Evolutionary conservation across 1,140 invertebrate species (phyloP).

Genomic region (Caenorhabditis remanei): DNA sequence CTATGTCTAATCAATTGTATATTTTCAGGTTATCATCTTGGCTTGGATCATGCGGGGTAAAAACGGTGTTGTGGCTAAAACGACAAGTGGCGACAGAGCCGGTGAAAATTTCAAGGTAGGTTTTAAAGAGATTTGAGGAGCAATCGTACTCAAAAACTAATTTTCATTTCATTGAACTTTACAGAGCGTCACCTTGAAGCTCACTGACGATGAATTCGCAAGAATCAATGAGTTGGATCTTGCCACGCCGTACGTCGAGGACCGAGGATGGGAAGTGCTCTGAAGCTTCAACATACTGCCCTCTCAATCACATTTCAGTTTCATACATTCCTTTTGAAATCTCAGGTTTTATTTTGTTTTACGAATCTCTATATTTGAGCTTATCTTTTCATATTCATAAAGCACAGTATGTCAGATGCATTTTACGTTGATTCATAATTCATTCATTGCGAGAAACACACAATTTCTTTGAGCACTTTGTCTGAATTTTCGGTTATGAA

Average conservation of each 20-base stretch:
- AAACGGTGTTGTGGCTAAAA: constrained; percentile 75
- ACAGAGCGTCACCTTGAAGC: neutral
- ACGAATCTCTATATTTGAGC: no score
- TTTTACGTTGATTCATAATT: no score
- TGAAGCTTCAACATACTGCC: neutral
- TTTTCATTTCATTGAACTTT: neutral
- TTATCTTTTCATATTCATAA: no score
- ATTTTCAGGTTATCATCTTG: constrained; percentile 67
- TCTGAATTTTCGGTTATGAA: neutral
- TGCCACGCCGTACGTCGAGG: constrained; percentile 1
- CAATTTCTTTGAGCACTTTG: no score
- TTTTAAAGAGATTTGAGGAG: neutral
- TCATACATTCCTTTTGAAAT: no score
- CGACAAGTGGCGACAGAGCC: constrained; percentile 68
- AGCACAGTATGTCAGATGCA: no score
- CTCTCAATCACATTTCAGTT: no score
- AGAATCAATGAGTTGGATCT: neutral
- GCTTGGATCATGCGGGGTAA: constrained; percentile 69
- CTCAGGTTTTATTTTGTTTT: no score
- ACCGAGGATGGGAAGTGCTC: neutral
- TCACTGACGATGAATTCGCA: constrained; percentile 31
- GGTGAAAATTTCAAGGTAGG: constrained; percentile 69
- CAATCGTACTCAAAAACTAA: neutral
- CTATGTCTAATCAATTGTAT: neutral
- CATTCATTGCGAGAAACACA: no score